Percentiles rank a stretch among this genome's conserved stretches.
phyloP scores from a whole-genome alignment of 2,797 vertebrate species.

The Monodelphis domestica region DNA sequence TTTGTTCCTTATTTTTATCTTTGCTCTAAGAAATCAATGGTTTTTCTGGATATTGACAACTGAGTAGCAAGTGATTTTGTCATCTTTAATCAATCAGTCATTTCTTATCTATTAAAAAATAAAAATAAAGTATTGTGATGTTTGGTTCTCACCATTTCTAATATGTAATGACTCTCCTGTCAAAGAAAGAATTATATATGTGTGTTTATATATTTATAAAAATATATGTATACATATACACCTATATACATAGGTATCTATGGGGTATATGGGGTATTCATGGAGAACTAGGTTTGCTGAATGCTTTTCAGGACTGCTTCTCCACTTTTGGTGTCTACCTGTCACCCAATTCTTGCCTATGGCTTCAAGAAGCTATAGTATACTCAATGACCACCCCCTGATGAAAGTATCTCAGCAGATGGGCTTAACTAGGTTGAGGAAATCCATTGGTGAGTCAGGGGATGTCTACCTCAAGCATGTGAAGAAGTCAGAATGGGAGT shows the following conservation, averaged over 20 bases:
- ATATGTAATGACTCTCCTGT: not conserved
- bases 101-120: not conserved
- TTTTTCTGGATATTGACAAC: not conserved
- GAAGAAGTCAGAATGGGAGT: not conserved
- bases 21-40: not conserved
- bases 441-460: too few species aligned
- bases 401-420: too few species aligned
- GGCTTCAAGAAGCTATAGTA: too few species aligned
- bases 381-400: too few species aligned
- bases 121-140: not conserved
- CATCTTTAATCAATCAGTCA: not conserved
- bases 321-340: too few species aligned
- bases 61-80: not conserved
- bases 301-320: too few species aligned
- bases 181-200: not conserved
- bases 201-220: not conserved
- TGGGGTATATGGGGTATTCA: not conserved
- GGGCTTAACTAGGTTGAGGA: too few species aligned
- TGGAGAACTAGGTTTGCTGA: too few species aligned
- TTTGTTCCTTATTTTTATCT: not conserved
- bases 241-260: too few species aligned
- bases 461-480: too few species aligned
- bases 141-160: not conserved
- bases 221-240: not conserved
- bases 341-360: too few species aligned